phyloP scores from a whole-genome alignment of 2,888 invertebrate genomes.

The Margaritifera margaritifera region DNA sequence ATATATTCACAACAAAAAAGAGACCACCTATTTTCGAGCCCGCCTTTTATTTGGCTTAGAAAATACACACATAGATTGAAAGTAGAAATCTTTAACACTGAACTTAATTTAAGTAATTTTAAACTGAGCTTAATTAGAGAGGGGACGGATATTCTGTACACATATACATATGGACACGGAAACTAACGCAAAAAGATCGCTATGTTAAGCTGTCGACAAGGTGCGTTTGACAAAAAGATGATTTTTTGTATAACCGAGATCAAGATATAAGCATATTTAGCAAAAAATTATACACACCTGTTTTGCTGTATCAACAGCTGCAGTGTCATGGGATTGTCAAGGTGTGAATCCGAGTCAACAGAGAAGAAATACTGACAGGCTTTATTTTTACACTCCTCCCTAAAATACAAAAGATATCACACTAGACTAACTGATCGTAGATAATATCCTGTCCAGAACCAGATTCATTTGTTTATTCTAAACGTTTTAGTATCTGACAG shows the following conservation, averaged over 20 bases:
- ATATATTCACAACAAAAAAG: too few species aligned
- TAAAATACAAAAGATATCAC: conserved; percentile 73
- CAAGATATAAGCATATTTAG: neutral
- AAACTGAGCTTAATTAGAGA: too few species aligned
- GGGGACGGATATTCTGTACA: neutral
- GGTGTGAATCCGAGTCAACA: conserved; percentile 88
- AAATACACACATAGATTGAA: too few species aligned
- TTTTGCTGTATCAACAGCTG: conserved; percentile 84
- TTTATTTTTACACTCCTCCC: conserved; percentile 85
- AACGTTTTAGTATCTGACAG: too few species aligned
- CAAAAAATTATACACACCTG: conserved; percentile 72
- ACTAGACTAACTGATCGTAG: neutral
- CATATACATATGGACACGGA: neutral
- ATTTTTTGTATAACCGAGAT: neutral
- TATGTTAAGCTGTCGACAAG: neutral
- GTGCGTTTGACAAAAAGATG: neutral
- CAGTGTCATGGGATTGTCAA: conserved; percentile 84
- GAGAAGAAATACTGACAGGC: conserved; percentile 88
- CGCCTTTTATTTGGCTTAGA: too few species aligned
- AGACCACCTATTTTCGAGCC: too few species aligned
- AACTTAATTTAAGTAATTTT: too few species aligned
- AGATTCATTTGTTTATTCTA: too few species aligned
- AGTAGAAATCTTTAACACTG: too few species aligned
- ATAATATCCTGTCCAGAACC: too few species aligned
- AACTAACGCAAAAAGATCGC: neutral